Percentiles rank a stretch among this genome's conserved stretches.
phyloP scores from a whole-genome alignment of 2,888 invertebrate species.

The Phragmatobia fuliginosa region DNA sequence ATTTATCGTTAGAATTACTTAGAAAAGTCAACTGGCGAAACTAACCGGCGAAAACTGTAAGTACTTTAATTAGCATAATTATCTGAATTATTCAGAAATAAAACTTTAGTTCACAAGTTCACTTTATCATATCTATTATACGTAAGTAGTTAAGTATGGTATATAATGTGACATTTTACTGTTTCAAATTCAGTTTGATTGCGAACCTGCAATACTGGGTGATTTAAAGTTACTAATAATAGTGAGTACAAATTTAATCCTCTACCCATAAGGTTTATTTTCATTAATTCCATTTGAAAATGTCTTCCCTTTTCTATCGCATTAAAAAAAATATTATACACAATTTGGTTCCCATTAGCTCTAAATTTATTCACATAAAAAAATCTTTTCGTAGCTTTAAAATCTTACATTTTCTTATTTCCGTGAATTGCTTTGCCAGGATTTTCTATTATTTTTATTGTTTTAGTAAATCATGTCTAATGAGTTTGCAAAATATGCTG shows the following conservation, averaged over 20 bases:
- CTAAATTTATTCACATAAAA: no score
- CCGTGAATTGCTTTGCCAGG: no score
- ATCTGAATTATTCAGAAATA: not conserved
- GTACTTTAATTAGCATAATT: conserved; percentile 1
- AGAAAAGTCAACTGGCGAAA: no score
- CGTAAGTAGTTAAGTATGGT: conserved; percentile 1
- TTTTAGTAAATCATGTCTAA: no score
- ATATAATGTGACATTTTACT: conserved; percentile 2
- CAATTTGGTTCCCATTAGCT: not conserved
- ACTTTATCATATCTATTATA: not conserved
- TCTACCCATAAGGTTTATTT: not conserved
- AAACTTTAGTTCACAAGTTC: no score
- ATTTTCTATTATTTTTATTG: no score
- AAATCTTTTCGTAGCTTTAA: no score
- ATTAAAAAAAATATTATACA: not conserved
- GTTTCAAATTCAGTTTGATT: conserved; percentile 22
- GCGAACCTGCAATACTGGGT: conserved; percentile 22
- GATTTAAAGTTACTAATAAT: conserved; percentile 24
- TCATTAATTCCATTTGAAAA: not conserved
- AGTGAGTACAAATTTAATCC: conserved; percentile 25
- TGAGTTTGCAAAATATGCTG: no score
- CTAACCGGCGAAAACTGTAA: not conserved
- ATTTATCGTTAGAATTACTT: not conserved
- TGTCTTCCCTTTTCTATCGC: not conserved
- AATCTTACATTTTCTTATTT: no score